Base-by-base conservation (phyloP, 2,888 invertebrate species). In the Polymixis flavicincta region DNA sequence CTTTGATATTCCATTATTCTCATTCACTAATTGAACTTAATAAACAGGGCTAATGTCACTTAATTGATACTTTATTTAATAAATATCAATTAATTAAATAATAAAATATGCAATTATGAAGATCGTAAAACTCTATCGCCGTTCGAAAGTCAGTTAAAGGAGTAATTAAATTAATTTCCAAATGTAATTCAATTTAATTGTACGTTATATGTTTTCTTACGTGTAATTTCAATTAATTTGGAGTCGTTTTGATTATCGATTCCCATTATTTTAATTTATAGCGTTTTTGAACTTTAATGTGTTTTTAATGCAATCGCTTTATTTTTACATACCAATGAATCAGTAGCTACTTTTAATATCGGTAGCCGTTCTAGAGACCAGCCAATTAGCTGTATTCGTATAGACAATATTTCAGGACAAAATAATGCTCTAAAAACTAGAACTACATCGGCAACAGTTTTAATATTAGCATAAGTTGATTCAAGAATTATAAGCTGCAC, bases 31-130 rank as follows among this genome's bases (percentile, higher is more conserved):
- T 83, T 80, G 71, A 87, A 82, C 69, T 74, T 77, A 74, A 88
- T 87, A 80, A 85, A 88, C 72, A 83, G 45, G 67, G 54, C 69
- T 80, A 82, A 88, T 82, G 68, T 66, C 79, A 85, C 74, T 71
- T 84, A 83, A 83, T 89, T 88, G 78, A 61, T 71, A 71, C 68
- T 84, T 71, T 74, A 84, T 85, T 73, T 73, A 81, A 76, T 84
- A 78, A 89, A 83, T 73, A 64, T 74, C 71, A 80, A 78, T 83
- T 81, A 84, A 86, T 82, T 78, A 72, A 78, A 79, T 80, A 73
- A 73, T 78, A 76, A 82, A 86, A 83, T 76, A 75, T 86, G 68
- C 74, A 80, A 81, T 88, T 74, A 83, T 79, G 42, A 78, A 78
- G 64, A 65, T 66, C 76, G 63, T 80, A 72, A 75, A 78, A 54